Percentiles rank a stretch among this genome's conserved stretches.
Evolutionary conservation across 2,797 vertebrate genomes (phyloP).

Genomic region (Galaxias olidus): DNA sequence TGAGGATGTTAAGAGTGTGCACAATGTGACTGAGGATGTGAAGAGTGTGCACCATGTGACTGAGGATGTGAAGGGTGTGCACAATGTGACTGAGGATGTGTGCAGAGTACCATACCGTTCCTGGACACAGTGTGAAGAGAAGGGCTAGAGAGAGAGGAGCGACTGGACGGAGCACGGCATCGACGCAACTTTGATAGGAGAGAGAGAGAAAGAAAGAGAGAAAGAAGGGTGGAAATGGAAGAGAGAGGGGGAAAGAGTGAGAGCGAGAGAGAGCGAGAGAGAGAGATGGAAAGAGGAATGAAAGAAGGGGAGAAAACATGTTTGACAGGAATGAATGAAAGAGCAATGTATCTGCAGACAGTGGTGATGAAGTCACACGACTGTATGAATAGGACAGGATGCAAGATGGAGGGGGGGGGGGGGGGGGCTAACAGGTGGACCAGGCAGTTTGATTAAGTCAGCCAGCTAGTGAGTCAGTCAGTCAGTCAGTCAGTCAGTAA

Average conservation of each 20-base stretch:
- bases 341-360: background rate
- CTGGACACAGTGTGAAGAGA: conserved; percentile 63
- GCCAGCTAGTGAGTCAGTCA: too few species aligned
- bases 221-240: background rate
- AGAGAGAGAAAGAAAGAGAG: conserved; percentile 1
- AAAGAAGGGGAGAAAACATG: background rate
- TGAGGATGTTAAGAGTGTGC: background rate
- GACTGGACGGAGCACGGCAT: conserved; percentile 35
- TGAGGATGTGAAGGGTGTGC: conserved; percentile 17
- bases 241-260: background rate
- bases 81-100: conserved; percentile 21
- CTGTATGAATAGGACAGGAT: too few species aligned
- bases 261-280: background rate
- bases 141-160: conserved; percentile 61
- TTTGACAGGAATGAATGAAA: background rate
- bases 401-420: too few species aligned
- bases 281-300: background rate
- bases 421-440: too few species aligned
- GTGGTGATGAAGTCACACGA: background rate
- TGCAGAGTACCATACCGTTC: conserved; percentile 55
- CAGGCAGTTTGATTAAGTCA: too few species aligned
- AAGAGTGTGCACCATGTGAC: background rate
- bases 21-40: background rate
- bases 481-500: too few species aligned
- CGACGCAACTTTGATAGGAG: conserved; percentile 39